Evolutionary conservation across 2,888 invertebrate genomes (phyloP), one percentile per base, ranked within the genome.

Genomic region (Acanthosepion esculentum): DNA sequence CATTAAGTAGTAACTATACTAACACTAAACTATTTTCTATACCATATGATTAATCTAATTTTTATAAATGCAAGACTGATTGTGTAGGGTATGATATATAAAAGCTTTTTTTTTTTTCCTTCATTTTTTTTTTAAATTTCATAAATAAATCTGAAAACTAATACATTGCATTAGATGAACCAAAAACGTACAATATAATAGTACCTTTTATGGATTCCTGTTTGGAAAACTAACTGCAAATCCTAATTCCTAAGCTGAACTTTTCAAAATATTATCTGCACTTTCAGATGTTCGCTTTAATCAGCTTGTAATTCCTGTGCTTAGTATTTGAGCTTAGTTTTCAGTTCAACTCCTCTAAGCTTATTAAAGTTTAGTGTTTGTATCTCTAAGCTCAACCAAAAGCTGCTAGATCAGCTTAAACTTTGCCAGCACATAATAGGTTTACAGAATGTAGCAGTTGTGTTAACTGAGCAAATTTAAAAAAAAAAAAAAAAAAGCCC

Each of bases 301-400:
- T 78, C 78, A 33, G 78, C 78, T 33, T 6, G 78, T 78, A 78
- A 78, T 78, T 33, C 78, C 33, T n/a, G n/a, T n/a, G 78, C 78
- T 78, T 78, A 78, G 78, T 78, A 15, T 78, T 33, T 59, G 78
- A 78, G 78, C 78, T 78, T 78, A 78, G 78, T 78, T 78, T 78
- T 78, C 78, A 78, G 78, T 78, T 78, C n/a, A 78, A 78, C 78
- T 78, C 78, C 78, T 78, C 78, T 78, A 78, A 78, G 78, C 78
- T 78, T 33, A 78, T 78, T 78, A 78, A 78, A 78, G n/a, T 78
- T 59, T 23, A 59, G 59, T 59, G 59, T 59, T 78, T 78, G n/a
- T 78, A 78, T 78, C 78, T 33, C 20, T 78, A 78, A n/a, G 78
- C 78, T 78, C n/a, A n/a, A 78, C n/a, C n/a, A 78, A 78, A 78